Conservation (phyloP, 2,888 invertebrate species). For the Lepidocyrtoides sp. region DNA sequence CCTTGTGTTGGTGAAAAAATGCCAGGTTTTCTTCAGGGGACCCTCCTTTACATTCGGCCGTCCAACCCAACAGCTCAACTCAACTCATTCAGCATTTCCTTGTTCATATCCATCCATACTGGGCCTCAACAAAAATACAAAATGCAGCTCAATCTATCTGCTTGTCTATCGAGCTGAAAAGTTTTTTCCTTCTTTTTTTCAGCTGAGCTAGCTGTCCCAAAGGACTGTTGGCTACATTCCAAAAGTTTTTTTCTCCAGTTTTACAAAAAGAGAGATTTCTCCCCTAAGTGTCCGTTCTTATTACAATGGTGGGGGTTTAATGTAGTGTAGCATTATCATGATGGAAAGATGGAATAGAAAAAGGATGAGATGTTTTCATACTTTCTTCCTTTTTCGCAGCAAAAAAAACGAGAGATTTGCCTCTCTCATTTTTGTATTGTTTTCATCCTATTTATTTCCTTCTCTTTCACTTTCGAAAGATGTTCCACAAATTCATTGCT, state of each 20-base stretch:
- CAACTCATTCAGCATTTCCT: constrained; percentile 42
- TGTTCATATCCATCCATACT: constrained; percentile 41
- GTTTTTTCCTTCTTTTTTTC: constrained; percentile 49
- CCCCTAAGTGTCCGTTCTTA: constrained; percentile 70
- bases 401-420: constrained; percentile 28
- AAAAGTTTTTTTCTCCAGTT: constrained; percentile 47
- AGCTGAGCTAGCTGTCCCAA: constrained; percentile 63
- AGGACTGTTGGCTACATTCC: constrained; percentile 72
- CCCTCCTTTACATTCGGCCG: not conserved
- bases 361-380: constrained; percentile 63
- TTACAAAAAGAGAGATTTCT: constrained; percentile 58
- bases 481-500: constrained; percentile 55
- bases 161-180: constrained; percentile 50
- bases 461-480: constrained; percentile 21
- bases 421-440: constrained; percentile 37
- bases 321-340: constrained; percentile 72
- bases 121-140: not conserved
- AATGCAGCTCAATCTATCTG: constrained; percentile 64
- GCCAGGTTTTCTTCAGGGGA: not conserved
- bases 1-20: constrained; percentile 26
- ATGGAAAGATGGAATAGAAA: constrained; percentile 70
- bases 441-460: constrained; percentile 25
- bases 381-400: constrained; percentile 6
- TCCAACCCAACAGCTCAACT: constrained; percentile 18
- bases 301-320: constrained; percentile 70